Evolutionary conservation across 1,140 invertebrate genomes (phyloP).

Genomic region (Bombyx mandarina): DNA sequence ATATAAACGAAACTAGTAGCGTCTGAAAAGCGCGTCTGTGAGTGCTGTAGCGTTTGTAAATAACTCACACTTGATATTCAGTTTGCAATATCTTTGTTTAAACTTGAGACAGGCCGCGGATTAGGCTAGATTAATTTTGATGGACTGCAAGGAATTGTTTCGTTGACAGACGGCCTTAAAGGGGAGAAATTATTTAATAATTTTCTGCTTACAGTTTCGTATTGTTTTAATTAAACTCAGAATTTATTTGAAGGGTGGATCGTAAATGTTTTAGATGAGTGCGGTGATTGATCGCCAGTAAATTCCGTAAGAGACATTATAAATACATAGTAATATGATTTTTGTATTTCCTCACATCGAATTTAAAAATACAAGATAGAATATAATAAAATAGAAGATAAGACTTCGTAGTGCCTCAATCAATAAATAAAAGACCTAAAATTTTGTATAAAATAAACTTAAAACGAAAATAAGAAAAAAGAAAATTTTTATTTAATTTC

Average conservation of each 20-base stretch:
- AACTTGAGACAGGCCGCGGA: conserved; percentile 52
- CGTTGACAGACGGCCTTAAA: conserved; percentile 53
- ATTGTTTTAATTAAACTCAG: conserved; percentile 60
- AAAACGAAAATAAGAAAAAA: too few species aligned
- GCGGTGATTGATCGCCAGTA: too few species aligned
- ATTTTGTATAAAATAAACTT: too few species aligned
- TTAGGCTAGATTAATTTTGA: conserved; percentile 69
- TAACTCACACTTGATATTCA: conserved; percentile 37
- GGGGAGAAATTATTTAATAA: conserved; percentile 54
- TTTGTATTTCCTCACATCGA: background rate
- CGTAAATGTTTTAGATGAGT: conserved; percentile 13
- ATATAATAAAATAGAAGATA: too few species aligned
- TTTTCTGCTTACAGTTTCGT: conserved; percentile 46
- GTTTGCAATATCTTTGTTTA: conserved; percentile 64
- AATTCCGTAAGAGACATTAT: background rate
- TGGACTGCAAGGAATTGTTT: conserved; percentile 62
- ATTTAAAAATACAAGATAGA: background rate
- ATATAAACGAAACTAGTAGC: too few species aligned
- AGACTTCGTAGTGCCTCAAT: too few species aligned
- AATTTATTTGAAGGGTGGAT: conserved; percentile 35
- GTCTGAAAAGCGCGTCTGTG: too few species aligned
- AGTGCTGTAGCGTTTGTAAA: conserved; percentile 7
- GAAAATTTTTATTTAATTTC: too few species aligned
- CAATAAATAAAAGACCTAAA: too few species aligned
- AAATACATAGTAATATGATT: background rate